Conservation (phyloP, 2,888 invertebrate species). For the Plagodis pulveraria region DNA sequence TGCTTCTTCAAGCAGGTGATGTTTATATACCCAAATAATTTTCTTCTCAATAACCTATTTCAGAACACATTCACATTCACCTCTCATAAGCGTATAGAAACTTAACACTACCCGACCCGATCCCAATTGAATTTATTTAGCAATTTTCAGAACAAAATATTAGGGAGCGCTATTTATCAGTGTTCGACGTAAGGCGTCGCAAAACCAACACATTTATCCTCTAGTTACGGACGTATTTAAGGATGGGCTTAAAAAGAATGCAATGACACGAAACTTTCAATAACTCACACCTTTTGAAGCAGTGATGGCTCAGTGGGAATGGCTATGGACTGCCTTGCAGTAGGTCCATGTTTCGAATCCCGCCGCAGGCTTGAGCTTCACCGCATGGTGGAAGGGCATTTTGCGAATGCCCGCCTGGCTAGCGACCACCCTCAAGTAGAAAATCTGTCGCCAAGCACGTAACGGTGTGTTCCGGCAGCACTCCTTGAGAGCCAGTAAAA, state of each 20-base stretch:
- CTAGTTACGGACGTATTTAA: conserved; percentile 26
- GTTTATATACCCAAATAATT: background rate
- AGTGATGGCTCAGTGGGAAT: too few species aligned
- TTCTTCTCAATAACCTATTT: conserved; percentile 22
- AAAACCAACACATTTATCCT: conserved; percentile 74
- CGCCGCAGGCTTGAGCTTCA: too few species aligned
- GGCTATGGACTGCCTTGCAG: too few species aligned
- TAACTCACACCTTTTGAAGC: too few species aligned
- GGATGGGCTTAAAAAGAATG: background rate
- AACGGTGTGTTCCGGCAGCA: too few species aligned
- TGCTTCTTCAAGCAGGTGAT: background rate
- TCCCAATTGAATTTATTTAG: conserved; percentile 73
- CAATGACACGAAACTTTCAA: too few species aligned
- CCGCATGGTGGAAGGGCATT: too few species aligned
- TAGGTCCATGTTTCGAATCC: too few species aligned
- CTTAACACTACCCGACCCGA: conserved; percentile 50
- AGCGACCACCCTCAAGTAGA: too few species aligned
- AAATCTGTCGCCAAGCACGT: too few species aligned
- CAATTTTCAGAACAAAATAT: conserved; percentile 74
- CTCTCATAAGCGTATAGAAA: conserved; percentile 53
- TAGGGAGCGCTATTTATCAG: conserved; percentile 72
- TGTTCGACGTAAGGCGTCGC: conserved; percentile 61
- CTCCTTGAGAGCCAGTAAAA: too few species aligned
- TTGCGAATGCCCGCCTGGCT: too few species aligned
- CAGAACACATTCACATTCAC: conserved; percentile 36